A percentile compares a stretch with the other conserved stretches of the same genome.
Evolutionary conservation across 2,888 invertebrate genomes (phyloP).

Genomic region (Protula sp.): DNA sequence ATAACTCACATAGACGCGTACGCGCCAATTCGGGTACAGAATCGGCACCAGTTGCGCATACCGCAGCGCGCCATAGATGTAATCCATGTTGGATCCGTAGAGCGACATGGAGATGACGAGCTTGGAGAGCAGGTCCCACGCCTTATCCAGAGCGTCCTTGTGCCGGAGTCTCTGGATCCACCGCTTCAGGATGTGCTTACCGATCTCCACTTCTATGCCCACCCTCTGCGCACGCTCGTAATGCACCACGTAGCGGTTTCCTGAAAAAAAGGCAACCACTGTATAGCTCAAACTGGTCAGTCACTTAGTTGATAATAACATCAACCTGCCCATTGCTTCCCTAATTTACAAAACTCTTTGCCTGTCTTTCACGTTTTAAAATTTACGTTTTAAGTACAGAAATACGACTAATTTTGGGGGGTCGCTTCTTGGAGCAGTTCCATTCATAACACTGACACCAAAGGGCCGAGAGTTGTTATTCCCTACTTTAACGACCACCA

Average conservation of each 20-base stretch:
- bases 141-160: conserved; percentile 1
- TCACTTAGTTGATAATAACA: too few relatives aligned
- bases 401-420: too few relatives aligned
- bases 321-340: too few relatives aligned
- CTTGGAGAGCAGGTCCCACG: conserved; percentile 13
- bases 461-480: too few relatives aligned
- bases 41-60: conserved; percentile 23
- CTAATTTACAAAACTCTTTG: too few relatives aligned
- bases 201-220: conserved; percentile 25
- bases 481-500: too few relatives aligned
- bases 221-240: conserved; percentile 23
- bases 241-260: conserved; percentile 23
- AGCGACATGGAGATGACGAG: conserved; percentile 22
- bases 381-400: too few relatives aligned
- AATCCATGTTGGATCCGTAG: conserved; percentile 17
- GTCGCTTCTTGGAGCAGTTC: too few relatives aligned
- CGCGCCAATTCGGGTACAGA: conserved; percentile 21
- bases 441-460: too few relatives aligned
- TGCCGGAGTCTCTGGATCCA: conserved; percentile 13
- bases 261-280: too few relatives aligned
- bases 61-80: conserved; percentile 19
- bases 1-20: conserved; percentile 19
- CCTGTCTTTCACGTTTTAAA: too few relatives aligned
- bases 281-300: too few relatives aligned
- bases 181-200: conserved; percentile 17